Conservation (phyloP, 1,140 invertebrate species). For the Lithobius niger region DNA sequence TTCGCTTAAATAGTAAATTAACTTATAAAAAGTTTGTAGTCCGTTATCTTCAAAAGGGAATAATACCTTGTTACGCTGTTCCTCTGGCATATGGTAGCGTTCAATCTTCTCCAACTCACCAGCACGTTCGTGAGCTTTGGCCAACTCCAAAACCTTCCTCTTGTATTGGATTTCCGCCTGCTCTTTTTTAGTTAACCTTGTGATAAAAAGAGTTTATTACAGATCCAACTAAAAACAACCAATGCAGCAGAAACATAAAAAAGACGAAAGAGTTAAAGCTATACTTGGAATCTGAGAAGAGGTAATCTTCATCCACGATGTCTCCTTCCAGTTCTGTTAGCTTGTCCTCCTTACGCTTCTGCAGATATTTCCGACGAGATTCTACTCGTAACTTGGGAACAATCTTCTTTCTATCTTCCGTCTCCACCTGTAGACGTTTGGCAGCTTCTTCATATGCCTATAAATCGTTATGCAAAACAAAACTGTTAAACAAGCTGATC, state of each 20-base stretch:
- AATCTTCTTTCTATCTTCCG: slow-evolving; percentile 67
- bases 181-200: slow-evolving; percentile 68
- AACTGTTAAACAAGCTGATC: slow-evolving; percentile 7
- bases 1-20: slow-evolving; percentile 3
- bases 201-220: not conserved
- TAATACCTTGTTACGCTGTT: slow-evolving; percentile 32
- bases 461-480: too few species aligned
- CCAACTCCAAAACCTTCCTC: slow-evolving; percentile 75
- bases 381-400: slow-evolving; percentile 76
- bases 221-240: not conserved
- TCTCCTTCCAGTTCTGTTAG: slow-evolving; percentile 88
- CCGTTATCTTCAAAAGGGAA: too few species aligned
- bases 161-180: slow-evolving; percentile 74
- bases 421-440: slow-evolving; percentile 75
- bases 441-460: slow-evolving; percentile 80
- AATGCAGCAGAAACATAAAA: not conserved
- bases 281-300: slow-evolving; percentile 56
- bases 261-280: not conserved
- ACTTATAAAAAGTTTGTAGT: too few species aligned
- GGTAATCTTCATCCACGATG: slow-evolving; percentile 90
- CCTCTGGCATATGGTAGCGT: slow-evolving; percentile 84
- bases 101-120: slow-evolving; percentile 80
- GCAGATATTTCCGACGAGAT: slow-evolving; percentile 84
- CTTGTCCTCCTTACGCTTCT: slow-evolving; percentile 93
- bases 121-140: slow-evolving; percentile 91